phyloP scores from a whole-genome alignment of 2,113 vertebrate genomes.

The Proteles cristata region DNA sequence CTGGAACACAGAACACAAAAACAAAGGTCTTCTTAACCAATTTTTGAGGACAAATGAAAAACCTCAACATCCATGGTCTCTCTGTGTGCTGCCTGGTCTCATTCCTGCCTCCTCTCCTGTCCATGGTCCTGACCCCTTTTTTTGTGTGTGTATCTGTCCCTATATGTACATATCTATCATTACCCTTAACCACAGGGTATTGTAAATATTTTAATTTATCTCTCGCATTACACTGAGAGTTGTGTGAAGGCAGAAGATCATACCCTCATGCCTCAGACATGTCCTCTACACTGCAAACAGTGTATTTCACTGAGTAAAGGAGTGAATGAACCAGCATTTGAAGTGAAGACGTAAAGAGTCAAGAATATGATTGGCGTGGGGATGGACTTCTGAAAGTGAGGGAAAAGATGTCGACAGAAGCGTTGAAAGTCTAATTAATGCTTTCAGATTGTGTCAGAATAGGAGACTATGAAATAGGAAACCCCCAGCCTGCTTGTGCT shows the following conservation, averaged over 20 bases:
- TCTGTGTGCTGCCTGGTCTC: rapidly evolving
- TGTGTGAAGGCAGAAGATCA: background rate
- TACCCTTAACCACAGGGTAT: background rate
- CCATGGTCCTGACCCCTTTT: background rate
- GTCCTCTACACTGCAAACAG: background rate
- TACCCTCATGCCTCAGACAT: background rate
- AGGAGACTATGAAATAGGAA: constrained; percentile 68
- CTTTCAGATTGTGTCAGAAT: constrained; percentile 72
- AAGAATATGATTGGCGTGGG: background rate
- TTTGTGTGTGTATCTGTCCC: background rate
- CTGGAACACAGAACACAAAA: background rate
- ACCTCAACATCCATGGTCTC: background rate
- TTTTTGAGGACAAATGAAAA: background rate
- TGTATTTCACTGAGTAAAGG: background rate
- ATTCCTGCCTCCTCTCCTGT: background rate
- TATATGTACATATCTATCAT: background rate
- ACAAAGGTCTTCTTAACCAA: background rate
- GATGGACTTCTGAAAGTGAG: background rate
- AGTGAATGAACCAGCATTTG: background rate
- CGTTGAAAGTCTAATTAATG: constrained; percentile 57
- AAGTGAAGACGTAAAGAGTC: background rate
- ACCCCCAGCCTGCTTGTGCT: constrained; percentile 59
- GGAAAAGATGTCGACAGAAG: background rate
- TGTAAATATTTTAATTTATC: background rate
- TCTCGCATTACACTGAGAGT: background rate